Evolutionary conservation across 2,888 invertebrate species (phyloP), one percentile per base, ranked within the genome.

Genomic region (Cyrtodaria siliqua): DNA sequence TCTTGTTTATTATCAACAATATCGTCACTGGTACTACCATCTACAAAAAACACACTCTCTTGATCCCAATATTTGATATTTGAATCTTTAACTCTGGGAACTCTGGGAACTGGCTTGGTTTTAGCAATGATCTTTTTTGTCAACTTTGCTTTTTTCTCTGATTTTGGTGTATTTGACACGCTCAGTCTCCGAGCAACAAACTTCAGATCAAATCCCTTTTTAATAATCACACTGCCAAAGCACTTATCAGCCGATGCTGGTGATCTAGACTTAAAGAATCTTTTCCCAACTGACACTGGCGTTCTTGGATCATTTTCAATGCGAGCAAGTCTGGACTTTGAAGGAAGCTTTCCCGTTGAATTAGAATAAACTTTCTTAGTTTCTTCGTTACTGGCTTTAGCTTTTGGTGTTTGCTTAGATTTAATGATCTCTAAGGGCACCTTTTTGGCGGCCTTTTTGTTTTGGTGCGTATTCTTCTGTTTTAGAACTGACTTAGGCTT

Each of bases 201-300:
- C 60, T 86, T 87, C 29, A 88, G 68, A 40, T 87, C 80, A 68
- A 90, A 90, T 6, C 89, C 87, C 74, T 83, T 87, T 8, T 75
- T 74, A 1, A 87, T 66, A 8, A 89, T 70, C 20, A 87, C 69
- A 57, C 83, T 78, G 8, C 83, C 83, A 49, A 79, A 52, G n/a
- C 50, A 40, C 57, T 83, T 82, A 27, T 78, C 68, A 12, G 82
- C 82, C 12, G 86, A 83, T 26, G 71, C 77, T 23, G 87, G 87
- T 16, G 85, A 85, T 50, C 84, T 81, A 47, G 81, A 63, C 72
- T 86, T 87, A 62, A 89, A 89, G 61, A 89, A 88, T 52, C 84
- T 86, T 44, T 82, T 85, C 26, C 73, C 84, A 29, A 47, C 38
- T n/a, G 56, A 61, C 8, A 61, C 27, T 4, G 76, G 72, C 16